Percentiles rank a stretch among this genome's conserved stretches.
Evolutionary conservation across 2,797 vertebrate genomes (phyloP).

Genomic region (Hemitrygon akajei): DNA sequence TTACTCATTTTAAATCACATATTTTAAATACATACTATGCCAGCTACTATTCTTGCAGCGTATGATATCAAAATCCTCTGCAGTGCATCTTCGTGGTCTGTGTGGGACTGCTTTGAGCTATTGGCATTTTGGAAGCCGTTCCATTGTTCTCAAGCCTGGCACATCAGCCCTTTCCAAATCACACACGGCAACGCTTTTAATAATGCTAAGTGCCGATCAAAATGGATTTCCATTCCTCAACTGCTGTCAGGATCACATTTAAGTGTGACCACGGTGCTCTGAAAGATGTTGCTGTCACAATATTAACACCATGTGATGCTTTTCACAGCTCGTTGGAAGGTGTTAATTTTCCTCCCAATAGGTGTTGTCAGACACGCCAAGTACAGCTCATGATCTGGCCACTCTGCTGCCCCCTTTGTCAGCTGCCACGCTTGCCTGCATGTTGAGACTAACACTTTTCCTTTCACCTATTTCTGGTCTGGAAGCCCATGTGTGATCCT

Average conservation of each 20-base stretch:
- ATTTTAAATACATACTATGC: background rate
- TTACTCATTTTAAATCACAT: background rate
- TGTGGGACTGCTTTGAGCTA: background rate
- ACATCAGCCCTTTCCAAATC: background rate
- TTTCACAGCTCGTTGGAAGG: background rate
- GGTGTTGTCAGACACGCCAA: background rate
- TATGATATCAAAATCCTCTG: background rate
- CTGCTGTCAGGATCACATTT: background rate
- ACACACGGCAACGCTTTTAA: background rate
- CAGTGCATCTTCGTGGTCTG: background rate
- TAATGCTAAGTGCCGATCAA: background rate
- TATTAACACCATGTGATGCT: background rate
- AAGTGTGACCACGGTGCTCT: background rate
- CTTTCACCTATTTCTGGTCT: background rate
- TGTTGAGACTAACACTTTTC: background rate
- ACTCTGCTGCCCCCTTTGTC: background rate
- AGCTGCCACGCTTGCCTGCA: background rate
- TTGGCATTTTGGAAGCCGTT: background rate
- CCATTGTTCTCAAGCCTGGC: background rate
- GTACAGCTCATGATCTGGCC: too few species aligned
- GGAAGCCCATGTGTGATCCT: background rate
- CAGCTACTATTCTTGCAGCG: background rate
- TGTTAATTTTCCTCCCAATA: background rate
- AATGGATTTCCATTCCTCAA: background rate
- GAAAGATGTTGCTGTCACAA: background rate